Conservation (phyloP, 2,113 vertebrate species). For the Toxotes chatareus region DNA sequence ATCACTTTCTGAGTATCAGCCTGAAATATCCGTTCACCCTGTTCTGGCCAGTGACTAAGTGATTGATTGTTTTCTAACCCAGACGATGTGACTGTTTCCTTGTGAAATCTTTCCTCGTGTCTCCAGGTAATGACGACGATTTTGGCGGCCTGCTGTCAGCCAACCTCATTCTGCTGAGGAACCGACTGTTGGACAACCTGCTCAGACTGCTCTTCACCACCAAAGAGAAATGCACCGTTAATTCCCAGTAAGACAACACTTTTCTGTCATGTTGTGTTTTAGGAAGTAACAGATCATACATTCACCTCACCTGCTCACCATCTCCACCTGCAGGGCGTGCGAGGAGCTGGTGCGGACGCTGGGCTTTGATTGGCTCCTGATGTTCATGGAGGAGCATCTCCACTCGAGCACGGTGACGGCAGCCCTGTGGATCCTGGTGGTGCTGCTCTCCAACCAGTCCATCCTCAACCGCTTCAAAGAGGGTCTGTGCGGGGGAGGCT, state of each 20-base stretch:
- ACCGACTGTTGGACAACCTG: slow-evolving; percentile 94
- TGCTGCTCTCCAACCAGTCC: slow-evolving; percentile 92
- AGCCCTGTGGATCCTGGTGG: slow-evolving; percentile 94
- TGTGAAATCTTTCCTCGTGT: background rate
- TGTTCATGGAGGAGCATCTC: slow-evolving; percentile 98
- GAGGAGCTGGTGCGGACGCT: slow-evolving; percentile 94
- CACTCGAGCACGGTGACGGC: slow-evolving; percentile 94
- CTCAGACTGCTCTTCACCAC: slow-evolving; percentile 93
- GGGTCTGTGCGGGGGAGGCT: slow-evolving; percentile 94
- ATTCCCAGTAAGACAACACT: slow-evolving; percentile 90
- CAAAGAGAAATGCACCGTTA: slow-evolving; percentile 94
- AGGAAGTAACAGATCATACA: background rate
- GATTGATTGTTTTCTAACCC: background rate
- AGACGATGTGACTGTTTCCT: background rate
- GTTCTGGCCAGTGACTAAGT: no score
- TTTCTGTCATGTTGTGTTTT: no score
- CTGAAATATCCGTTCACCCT: no score
- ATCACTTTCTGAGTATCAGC: no score
- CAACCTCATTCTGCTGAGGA: slow-evolving; percentile 94
- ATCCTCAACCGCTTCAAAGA: slow-evolving; percentile 96
- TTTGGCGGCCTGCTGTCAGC: slow-evolving; percentile 95
- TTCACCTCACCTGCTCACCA: background rate
- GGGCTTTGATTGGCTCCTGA: slow-evolving; percentile 97
- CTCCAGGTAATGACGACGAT: slow-evolving; percentile 92
- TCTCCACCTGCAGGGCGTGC: slow-evolving; percentile 88